Base-by-base conservation (phyloP, 2,888 invertebrate species). In the Pseudoips prasinana region DNA sequence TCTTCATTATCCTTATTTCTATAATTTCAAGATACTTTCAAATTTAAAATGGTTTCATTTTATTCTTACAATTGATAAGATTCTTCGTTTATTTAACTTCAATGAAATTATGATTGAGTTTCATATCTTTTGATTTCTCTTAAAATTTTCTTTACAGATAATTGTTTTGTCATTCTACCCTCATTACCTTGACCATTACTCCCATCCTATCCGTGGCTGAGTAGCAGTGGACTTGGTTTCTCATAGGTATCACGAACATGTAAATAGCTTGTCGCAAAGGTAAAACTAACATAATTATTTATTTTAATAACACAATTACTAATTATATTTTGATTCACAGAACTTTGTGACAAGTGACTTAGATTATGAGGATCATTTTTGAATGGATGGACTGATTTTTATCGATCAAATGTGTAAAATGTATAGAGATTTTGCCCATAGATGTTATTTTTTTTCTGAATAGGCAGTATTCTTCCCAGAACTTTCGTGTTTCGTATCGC, bases 181-280 rank as follows among this genome's bases (percentile, higher is more conserved):
- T 14, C 3, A 5, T 14, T 14, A 14, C 29, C 41, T 38, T 36
- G 46, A 30, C 33, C 39, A 35, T 40, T 58, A 42, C 8, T 33
- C 50, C 60, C 25, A 5, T 45, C 42, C 50, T 28, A 59, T 42
- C 74, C 64, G 64, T 77, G 85, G 85, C 86, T 82, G 83, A 73
- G 83, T 86, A 87, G 87, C 88, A 81, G 85, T 87, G 87, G 86
- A 81, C 75, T 87, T 87, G 85, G 85, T 87, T 84, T 86, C 85
- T 80, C 75, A 73, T 85, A 84, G 79, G 83, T 85, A 77, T 77
- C 58, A 66, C 56, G 65, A 66, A 64, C 63, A 63, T 76, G 65
- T 73, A 63, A 72, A 74, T 78, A 77, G 83, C 85, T 88, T 87
- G 83, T 86, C 80, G 75, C 82, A 81, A 85, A 86, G 87, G 78